These are phyloP conservation scores for Trachops cirrhosus DNA, from an alignment of 2,797 vertebrate species.

Conservation along the genomic window DNA sequence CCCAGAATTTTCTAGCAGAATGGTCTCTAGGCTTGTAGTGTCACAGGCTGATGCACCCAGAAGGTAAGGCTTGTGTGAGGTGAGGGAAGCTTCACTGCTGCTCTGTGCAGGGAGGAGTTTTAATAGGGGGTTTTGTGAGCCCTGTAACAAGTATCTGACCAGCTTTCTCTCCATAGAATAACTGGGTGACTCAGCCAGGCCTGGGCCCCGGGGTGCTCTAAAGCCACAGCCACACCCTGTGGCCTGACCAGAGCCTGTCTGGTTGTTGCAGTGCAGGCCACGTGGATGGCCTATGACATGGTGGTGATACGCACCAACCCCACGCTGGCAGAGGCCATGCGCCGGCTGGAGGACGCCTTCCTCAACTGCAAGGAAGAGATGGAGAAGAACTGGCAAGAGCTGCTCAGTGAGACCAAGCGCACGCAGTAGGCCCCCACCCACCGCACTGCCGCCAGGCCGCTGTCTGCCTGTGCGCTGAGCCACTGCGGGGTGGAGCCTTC, in stretches of 20 bases:
- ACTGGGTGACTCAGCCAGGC: not conserved
- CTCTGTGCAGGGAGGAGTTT: not conserved
- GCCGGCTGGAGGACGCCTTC: slow-evolving; percentile 83
- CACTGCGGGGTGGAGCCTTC: not conserved
- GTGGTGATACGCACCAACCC: slow-evolving; percentile 86
- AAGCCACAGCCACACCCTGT: not conserved
- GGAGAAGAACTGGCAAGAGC: slow-evolving; percentile 81
- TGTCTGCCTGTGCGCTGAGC: not conserved
- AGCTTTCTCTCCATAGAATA: not conserved
- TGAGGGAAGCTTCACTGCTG: not conserved
- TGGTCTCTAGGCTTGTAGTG: not conserved
- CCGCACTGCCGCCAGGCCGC: not conserved
- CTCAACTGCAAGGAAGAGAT: slow-evolving; percentile 84
- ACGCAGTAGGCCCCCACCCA: not conserved
- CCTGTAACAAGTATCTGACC: not conserved
- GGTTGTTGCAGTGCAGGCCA: slow-evolving; percentile 85
- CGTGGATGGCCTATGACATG: slow-evolving; percentile 90
- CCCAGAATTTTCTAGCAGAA: not conserved
- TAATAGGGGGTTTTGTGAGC: not conserved
- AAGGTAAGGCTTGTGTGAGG: not conserved
- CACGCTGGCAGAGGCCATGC: slow-evolving; percentile 79
- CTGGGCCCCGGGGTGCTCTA: not conserved
- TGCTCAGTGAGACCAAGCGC: slow-evolving; percentile 68
- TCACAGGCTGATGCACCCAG: not conserved
- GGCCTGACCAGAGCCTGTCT: slow-evolving; percentile 35